Evolutionary conservation across 2,888 invertebrate species (phyloP).

Genomic region (Polyommatus icarus): DNA sequence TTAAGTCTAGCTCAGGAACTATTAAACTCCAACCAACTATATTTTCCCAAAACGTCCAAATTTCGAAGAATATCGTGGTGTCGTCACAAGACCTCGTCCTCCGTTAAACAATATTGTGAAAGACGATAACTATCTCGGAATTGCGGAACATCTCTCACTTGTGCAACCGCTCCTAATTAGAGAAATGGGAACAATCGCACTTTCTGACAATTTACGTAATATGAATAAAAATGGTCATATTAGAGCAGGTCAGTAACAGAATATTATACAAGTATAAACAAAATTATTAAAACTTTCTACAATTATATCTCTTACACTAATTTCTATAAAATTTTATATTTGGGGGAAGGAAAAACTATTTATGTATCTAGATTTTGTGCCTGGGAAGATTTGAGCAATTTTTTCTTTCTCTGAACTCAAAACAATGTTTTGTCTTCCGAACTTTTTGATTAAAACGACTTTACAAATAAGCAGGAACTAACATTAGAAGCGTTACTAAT

Average conservation of each 20-base stretch:
- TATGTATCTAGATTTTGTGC: no score
- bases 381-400: no score
- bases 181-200: slow-evolving; percentile 45
- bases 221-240: slow-evolving; percentile 1
- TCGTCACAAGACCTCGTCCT: slow-evolving; percentile 28
- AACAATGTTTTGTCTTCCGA: no score
- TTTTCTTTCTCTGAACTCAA: no score
- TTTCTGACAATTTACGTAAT: slow-evolving; percentile 35
- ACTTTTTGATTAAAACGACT: no score
- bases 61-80: slow-evolving; percentile 16
- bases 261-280: no score
- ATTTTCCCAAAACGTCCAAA: slow-evolving; percentile 1
- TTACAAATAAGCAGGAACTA: no score
- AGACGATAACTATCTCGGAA: slow-evolving; percentile 33
- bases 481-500: not conserved
- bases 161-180: slow-evolving; percentile 48
- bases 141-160: slow-evolving; percentile 47
- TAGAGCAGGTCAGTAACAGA: not conserved
- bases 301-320: no score
- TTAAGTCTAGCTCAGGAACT: no score
- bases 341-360: no score
- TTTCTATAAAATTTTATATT: no score
- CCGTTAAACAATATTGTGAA: slow-evolving; percentile 39
- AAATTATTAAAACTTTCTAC: no score
- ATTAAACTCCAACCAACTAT: not conserved